Evolutionary conservation across 1,140 invertebrate genomes (phyloP), one percentile per base, ranked within the genome.

Genomic region (Brachionus calyciflorus): DNA sequence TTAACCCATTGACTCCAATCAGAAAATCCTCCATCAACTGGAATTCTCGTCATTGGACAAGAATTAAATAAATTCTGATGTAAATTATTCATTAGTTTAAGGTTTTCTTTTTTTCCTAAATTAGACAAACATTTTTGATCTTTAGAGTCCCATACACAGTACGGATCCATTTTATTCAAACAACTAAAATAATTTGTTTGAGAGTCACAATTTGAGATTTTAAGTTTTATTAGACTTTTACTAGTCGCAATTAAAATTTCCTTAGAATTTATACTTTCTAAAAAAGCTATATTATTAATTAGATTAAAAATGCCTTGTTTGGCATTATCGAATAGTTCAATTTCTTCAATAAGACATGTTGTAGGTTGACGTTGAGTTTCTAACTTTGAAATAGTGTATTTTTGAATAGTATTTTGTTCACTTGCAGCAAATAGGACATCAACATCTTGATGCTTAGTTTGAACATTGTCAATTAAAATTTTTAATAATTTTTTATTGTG

Each of bases 161-260:
- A 70, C 6, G 65, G 65, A 30, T 70, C 65, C 65, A 70, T 70
- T 6, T 44, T 17, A 70, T 30, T 49, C 41, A 70, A 70, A 21
- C 65, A 70, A 30, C 26, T 17, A 51, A 49, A 49, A 21, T 49
- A 49, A 37, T 24, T 70, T 17, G 7, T 51, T 33, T 49, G 28
- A 17, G 26, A 3, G 7, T 70, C 65, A 51, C 65, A 70, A 37
- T 49, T 49, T 49, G 65, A 49, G n/a, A 70, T 26, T 19, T 49
- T 19, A 4, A 70, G 46, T 37, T 70, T 70, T 44, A 65, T 65
- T 9, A 65, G 17, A 44, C 7, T 44, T 44, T 44, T 44, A 65
- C 60, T 65, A 24, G 60, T 44, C 1, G 60, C 60, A n/a, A 65
- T 44, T 4, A 65, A 28, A 0, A 65, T 12, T 12, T 41, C 21